Base-by-base conservation (phyloP, 2,797 vertebrate species). In the Bovichtus variegatus region DNA sequence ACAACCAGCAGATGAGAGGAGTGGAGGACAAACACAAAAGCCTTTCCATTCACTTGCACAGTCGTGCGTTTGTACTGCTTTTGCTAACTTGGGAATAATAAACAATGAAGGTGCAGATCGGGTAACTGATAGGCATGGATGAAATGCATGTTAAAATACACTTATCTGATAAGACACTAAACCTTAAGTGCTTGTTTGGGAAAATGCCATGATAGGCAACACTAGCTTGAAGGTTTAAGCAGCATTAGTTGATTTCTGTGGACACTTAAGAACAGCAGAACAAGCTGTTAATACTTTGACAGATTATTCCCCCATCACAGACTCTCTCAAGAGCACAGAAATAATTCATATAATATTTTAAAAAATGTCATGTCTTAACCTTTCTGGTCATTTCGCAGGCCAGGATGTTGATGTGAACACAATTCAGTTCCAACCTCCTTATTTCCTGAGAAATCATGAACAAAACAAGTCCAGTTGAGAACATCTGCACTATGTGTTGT, bases 1-100 rank as follows among this genome's bases (percentile, higher is more conserved):
- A 87, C 71, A 87, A 73, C 12, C 75, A 84, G 70, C 75, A 77
- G 81, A 85, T 87, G 78, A 81, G 50, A 69, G 72, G 80, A 84
- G 69, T 67, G 82, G 70, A 75, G 23, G 47, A 81, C 69, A 71
- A 73, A 88, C 70, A 82, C 29, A 83, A 38, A 29, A 55, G 29
- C 41, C 74, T n/a, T n/a, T n/a, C n/a, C n/a, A n/a, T n/a, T n/a
- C n/a, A n/a, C n/a, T n/a, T n/a, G n/a, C n/a, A n/a, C n/a, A n/a
- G 50, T 25, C 49, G 10, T 16, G 27, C 46, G 11, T 62, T 43
- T 16, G 13, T 40, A 12, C 29, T 16, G 51, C 44, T 63, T 50
- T 44, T 11, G 21, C 27, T 25, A 12, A 34, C 12, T 21, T n/a
- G 16, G 21, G 11, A 54, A 4, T 10, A 23, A 19, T 41, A 11